Conservation (phyloP, 2,113 vertebrate species). For the Phycodurus eques region DNA sequence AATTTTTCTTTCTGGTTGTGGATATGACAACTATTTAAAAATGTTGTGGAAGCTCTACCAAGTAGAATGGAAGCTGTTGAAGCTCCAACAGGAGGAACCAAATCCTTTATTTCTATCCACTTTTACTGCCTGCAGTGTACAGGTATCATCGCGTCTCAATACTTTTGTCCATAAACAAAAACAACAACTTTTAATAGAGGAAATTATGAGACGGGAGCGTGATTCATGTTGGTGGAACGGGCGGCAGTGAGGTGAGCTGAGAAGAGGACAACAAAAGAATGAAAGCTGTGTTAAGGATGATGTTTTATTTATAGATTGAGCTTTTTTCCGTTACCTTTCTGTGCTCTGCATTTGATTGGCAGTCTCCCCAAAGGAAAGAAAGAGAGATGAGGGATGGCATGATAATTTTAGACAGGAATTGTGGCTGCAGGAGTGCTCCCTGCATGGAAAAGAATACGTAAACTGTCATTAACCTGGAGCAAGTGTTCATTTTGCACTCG, state of each 20-base stretch:
- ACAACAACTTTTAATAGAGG: conserved; percentile 33
- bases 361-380: conserved; percentile 49
- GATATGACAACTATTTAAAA: no score
- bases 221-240: conserved; percentile 18
- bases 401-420: conserved; percentile 66
- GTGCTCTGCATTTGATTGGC: conserved; percentile 63
- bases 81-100: background rate
- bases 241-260: conserved; percentile 18
- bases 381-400: conserved; percentile 58
- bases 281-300: conserved; percentile 69
- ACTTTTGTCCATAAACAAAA: background rate
- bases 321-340: conserved; percentile 32
- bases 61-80: background rate
- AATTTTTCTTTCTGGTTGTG: no score
- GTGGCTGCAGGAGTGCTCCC: background rate
- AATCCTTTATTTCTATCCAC: background rate
- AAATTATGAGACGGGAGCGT: conserved; percentile 28
- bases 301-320: conserved; percentile 71
- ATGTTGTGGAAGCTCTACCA: background rate
- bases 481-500: conserved; percentile 20
- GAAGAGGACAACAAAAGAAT: conserved; percentile 40
- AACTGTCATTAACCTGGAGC: conserved; percentile 65
- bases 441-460: conserved; percentile 14
- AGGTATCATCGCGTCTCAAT: background rate
- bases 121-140: no score